phyloP scores from a whole-genome alignment of 2,113 vertebrate genomes.

The Stercorarius parasiticus region DNA sequence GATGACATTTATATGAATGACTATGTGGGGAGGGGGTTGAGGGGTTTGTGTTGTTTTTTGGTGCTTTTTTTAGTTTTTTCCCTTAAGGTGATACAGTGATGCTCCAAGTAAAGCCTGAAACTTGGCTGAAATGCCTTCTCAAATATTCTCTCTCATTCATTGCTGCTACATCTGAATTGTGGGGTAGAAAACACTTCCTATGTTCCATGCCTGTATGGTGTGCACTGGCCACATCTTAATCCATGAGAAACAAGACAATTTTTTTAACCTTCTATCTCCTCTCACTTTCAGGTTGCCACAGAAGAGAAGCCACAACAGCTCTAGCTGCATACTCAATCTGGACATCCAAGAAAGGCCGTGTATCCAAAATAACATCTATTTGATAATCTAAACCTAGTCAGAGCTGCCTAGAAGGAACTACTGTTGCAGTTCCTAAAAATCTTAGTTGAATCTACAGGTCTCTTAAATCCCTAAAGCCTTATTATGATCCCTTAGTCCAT shows the following conservation, averaged over 20 bases:
- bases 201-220: too few species aligned
- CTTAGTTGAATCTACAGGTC: background rate
- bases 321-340: background rate
- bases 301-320: background rate
- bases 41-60: too few species aligned
- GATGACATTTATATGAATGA: background rate
- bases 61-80: background rate
- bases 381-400: background rate
- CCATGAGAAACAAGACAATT: background rate
- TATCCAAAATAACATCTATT: background rate
- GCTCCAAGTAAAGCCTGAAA: background rate
- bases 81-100: background rate
- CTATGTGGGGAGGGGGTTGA: too few species aligned
- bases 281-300: background rate
- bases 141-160: background rate
- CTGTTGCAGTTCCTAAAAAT: background rate
- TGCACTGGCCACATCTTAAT: background rate
- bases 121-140: background rate
- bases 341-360: background rate
- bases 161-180: background rate
- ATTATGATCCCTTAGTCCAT: background rate
- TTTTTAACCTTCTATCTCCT: background rate
- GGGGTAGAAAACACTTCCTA: background rate
- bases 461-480: background rate
- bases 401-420: background rate